Evolutionary conservation across 2,888 invertebrate genomes (phyloP).

Genomic region (Oscheius sp.): DNA sequence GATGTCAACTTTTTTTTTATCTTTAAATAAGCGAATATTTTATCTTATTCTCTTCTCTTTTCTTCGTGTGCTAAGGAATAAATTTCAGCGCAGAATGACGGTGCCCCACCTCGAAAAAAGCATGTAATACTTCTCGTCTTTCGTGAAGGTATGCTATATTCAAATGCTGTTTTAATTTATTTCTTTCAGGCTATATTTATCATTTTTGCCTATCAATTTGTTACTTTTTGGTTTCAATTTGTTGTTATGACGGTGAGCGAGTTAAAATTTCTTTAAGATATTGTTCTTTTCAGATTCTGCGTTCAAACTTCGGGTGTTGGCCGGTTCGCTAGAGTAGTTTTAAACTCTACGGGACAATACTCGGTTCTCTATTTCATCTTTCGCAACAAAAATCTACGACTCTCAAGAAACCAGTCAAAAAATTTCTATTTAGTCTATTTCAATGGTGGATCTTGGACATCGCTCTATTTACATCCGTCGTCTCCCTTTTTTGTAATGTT

Average conservation of each 20-base stretch:
- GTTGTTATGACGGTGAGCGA: too few species aligned
- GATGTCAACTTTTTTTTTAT: neutral
- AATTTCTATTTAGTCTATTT: slow-evolving; percentile 11
- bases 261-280: neutral
- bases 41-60: neutral
- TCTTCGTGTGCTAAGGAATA: neutral
- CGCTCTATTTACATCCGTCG: neutral
- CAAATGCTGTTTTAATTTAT: neutral
- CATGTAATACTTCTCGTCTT: slow-evolving; percentile 8
- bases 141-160: neutral
- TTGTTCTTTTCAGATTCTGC: slow-evolving; percentile 16
- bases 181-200: neutral
- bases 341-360: slow-evolving; percentile 26
- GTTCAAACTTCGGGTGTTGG: slow-evolving; percentile 28
- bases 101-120: neutral
- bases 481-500: slow-evolving; percentile 1
- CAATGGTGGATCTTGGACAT: slow-evolving; percentile 25
- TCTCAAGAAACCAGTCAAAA: slow-evolving; percentile 20
- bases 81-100: slow-evolving; percentile 26
- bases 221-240: neutral
- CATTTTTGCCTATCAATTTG: neutral
- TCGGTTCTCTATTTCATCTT: slow-evolving; percentile 29
- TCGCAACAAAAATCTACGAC: slow-evolving; percentile 25
- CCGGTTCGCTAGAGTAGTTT: slow-evolving; percentile 27
- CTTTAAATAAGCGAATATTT: too few species aligned